phyloP scores from a whole-genome alignment of 2,797 vertebrate species.

The Miichthys miiuy region DNA sequence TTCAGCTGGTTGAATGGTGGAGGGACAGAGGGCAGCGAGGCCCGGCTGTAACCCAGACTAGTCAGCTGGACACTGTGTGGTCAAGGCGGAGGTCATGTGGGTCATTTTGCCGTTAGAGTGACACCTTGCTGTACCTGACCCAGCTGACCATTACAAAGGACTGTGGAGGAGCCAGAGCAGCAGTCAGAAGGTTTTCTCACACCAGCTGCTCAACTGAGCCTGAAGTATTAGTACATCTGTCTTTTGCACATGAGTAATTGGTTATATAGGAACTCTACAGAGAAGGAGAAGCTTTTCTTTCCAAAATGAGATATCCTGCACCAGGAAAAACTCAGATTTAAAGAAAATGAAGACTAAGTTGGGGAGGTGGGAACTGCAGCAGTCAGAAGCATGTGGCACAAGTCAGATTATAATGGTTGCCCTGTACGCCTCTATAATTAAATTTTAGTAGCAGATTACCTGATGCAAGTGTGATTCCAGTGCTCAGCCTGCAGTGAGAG shows the following conservation, averaged over 20 bases:
- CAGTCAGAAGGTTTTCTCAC: constrained; percentile 31
- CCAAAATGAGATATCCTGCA: neutral
- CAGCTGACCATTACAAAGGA: constrained; percentile 46
- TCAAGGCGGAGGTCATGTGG: constrained; percentile 65
- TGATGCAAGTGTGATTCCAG: neutral
- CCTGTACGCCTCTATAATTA: neutral
- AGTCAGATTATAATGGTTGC: neutral
- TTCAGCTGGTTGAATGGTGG: constrained; percentile 44
- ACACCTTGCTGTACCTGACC: constrained; percentile 52
- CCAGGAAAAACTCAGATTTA: neutral
- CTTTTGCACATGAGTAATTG: neutral
- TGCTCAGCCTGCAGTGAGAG: neutral
- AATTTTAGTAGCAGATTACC: neutral
- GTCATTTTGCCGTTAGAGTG: constrained; percentile 58
- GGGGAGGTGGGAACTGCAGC: neutral
- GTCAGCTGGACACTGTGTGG: constrained; percentile 47
- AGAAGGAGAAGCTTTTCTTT: neutral
- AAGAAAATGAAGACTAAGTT: neutral
- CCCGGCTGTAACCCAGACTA: constrained; percentile 41
- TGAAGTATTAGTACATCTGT: neutral
- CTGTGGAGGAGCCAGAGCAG: constrained; percentile 19
- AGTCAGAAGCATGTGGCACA: neutral
- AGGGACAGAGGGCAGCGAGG: constrained; percentile 53
- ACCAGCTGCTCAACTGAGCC: constrained; percentile 35
- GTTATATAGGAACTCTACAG: neutral